Base-by-base conservation (phyloP, 2,888 invertebrate species). In the Adela reaumurella region DNA sequence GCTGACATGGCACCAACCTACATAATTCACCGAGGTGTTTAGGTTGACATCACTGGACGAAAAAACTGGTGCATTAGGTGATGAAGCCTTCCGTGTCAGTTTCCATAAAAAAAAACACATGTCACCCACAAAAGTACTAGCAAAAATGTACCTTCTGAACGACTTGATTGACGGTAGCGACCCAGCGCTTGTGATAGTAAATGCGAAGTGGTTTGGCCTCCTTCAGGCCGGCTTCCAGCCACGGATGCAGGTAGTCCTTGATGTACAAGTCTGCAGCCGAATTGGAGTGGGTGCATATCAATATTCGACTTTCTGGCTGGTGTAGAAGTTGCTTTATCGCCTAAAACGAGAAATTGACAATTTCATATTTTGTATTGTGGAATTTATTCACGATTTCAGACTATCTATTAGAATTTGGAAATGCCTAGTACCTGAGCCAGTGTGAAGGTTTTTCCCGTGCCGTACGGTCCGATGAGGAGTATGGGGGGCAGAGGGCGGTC, bases 361-460 rank as follows among this genome's bases (percentile, higher is more conserved):
- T n/a, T n/a, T n/a, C n/a, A n/a, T n/a, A n/a, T n/a, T n/a, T n/a
- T n/a, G n/a, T n/a, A n/a, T n/a, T n/a, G n/a, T n/a, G n/a, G n/a
- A n/a, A n/a, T n/a, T n/a, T n/a, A n/a, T n/a, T n/a, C n/a, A n/a
- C n/a, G n/a, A n/a, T n/a, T n/a, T n/a, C n/a, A n/a, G n/a, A n/a
- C n/a, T n/a, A n/a, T n/a, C n/a, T n/a, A n/a, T n/a, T n/a, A n/a
- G n/a, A n/a, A n/a, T n/a, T n/a, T n/a, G n/a, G n/a, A n/a, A n/a
- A n/a, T n/a, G n/a, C n/a, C n/a, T n/a, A n/a, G 45, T 2, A 68
- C 67, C 51, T 85, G 84, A 0, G 91, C 91, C 56, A 93, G 70
- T 0, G 92, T 92, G 60, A 88, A 92, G 0, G 92, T 93, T 63
- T 93, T 93, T 1, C 92, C 92, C 0, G 92, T 92, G n/a, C 92